A percentile compares a stretch with the other conserved stretches of the same genome.
Conservation (phyloP, 2,797 vertebrate genomes). For the Xyrichtys novacula region DNA sequence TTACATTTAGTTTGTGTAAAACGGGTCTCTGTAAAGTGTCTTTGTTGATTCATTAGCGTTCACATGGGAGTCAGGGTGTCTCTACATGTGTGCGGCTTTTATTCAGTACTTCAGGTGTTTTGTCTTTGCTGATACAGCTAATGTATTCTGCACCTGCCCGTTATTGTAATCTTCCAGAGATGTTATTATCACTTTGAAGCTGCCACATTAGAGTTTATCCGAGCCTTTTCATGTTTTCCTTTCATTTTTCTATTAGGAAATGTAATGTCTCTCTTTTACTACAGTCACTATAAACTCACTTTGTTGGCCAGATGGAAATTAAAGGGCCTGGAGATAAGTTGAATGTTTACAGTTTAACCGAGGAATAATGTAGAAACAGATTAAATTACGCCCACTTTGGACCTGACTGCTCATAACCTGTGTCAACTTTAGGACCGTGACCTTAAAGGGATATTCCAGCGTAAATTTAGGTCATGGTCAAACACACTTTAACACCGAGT, state of each 20-base stretch:
- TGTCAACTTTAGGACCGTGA: background rate
- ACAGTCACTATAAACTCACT: background rate
- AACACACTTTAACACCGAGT: too few relatives aligned
- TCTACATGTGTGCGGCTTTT: background rate
- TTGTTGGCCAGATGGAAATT: background rate
- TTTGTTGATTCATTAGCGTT: background rate
- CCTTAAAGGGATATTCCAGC: too few relatives aligned
- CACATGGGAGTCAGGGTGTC: background rate
- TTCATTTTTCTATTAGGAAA: background rate
- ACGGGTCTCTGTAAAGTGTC: background rate
- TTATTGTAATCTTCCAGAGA: background rate
- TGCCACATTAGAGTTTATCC: background rate
- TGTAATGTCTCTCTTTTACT: background rate
- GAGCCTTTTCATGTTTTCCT: background rate
- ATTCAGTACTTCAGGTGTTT: background rate
- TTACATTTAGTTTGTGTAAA: background rate
- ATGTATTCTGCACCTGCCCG: background rate
- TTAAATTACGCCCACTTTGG: too few relatives aligned
- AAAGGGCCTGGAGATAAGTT: too few relatives aligned
- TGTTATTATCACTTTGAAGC: slow-evolving; percentile 8
- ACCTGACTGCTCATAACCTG: too few relatives aligned
- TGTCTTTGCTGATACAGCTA: slow-evolving; percentile 1
- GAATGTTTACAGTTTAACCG: background rate
- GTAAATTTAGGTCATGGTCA: too few relatives aligned
- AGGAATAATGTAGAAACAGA: too few relatives aligned